A percentile compares a stretch with the other conserved stretches of the same genome.
phyloP scores from a whole-genome alignment of 2,888 invertebrate species.

The Epirrhoe tristata region DNA sequence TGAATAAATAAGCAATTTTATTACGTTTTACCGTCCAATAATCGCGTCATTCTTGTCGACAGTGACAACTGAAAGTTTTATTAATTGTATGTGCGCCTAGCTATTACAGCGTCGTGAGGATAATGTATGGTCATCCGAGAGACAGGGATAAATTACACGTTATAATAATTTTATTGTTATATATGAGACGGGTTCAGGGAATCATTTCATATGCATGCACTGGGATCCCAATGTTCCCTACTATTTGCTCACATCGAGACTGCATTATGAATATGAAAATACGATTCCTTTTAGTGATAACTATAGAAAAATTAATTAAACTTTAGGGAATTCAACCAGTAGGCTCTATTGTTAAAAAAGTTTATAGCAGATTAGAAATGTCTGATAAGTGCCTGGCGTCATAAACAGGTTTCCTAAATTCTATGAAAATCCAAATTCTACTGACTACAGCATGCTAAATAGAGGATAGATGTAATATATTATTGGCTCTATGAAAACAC shows the following conservation, averaged over 20 bases:
- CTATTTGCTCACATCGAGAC: constrained; percentile 25
- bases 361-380: neutral
- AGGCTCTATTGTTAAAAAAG: neutral
- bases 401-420: constrained; percentile 67
- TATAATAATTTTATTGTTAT: constrained; percentile 62
- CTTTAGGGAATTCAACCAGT: neutral
- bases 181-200: constrained; percentile 47
- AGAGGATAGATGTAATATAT: constrained; percentile 56
- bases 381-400: constrained; percentile 43
- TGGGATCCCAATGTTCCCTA: constrained; percentile 49
- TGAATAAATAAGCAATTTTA: constrained; percentile 50
- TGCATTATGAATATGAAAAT: constrained; percentile 10
- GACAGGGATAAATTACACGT: constrained; percentile 62
- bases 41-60: constrained; percentile 54
- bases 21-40: constrained; percentile 46
- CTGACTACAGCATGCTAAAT: constrained; percentile 66
- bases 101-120: constrained; percentile 40
- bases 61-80: constrained; percentile 55
- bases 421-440: constrained; percentile 74
- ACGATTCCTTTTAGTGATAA: neutral
- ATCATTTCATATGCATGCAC: constrained; percentile 60
- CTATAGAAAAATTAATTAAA: neutral
- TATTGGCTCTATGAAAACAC: constrained; percentile 53
- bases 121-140: constrained; percentile 51
- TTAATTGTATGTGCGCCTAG: constrained; percentile 56